Base-by-base conservation (phyloP, 2,888 invertebrate species). In the Aricia artaxerxes region DNA sequence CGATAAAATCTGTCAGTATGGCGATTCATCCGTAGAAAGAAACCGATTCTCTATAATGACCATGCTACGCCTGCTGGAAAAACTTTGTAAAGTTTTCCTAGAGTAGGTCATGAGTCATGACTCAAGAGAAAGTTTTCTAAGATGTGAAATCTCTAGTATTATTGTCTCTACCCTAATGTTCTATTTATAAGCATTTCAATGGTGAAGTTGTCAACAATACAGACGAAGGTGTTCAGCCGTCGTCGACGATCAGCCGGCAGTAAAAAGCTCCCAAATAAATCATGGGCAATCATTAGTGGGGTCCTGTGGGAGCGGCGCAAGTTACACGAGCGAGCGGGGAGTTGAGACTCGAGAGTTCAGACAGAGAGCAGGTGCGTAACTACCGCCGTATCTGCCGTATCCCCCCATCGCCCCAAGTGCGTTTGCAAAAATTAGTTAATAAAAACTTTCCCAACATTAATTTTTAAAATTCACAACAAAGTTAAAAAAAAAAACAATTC, bases 221-320 rank as follows among this genome's bases (percentile, higher is more conserved):
- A 75, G 49, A 75, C 75, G 24, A 31, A 44, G 24, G 44, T 49
- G 44, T 49, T 24, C 75, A n/a, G 24, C 75, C 24, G 49, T 31
- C 75, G 75, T 38, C 49, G 49, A 75, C 44, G 44, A 75, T 75
- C 75, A 75, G 75, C 85, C 87, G 82, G 86, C 89, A 86, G 90
- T 92, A 91, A 92, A 91, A 92, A 90, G 89, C 87, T 86, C 84
- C 86, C 88, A 90, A 90, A 92, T 92, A 93, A 92, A 93, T 92
- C 92, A 92, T 92, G 90, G 87, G 86, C 90, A 87, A 92, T 92
- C 93, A 93, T 92, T 92, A 93, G 92, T 87, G 89, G 86, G 85
- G 87, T 85, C 85, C 85, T 85, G 84, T 83, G 81, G 80, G 73
- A 78, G 57, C n/a, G 80, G 83, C 35, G 57, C 80, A 78, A 80